These are phyloP conservation scores for Muntiacus muntjak DNA, from an alignment of 2,113 vertebrate species.

Conservation along the genomic window DNA sequence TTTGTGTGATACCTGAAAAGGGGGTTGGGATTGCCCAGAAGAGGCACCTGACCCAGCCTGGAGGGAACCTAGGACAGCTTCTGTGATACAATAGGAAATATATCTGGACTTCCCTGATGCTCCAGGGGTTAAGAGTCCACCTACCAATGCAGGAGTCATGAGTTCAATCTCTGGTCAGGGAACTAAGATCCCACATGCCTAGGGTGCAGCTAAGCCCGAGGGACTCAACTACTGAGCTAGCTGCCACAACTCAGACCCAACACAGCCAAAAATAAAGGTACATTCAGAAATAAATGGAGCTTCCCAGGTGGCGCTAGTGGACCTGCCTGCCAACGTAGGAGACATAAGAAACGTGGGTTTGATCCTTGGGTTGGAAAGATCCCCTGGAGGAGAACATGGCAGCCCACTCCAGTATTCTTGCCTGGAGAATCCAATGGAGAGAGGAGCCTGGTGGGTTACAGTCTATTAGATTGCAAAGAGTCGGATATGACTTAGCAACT, in stretches of 20 bases:
- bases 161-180: neutral
- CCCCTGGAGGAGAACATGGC: neutral
- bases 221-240: neutral
- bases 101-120: neutral
- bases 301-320: neutral
- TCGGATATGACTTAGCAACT: neutral
- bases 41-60: neutral
- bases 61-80: neutral
- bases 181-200: neutral
- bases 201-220: neutral
- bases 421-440: neutral
- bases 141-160: neutral
- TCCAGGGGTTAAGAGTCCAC: neutral
- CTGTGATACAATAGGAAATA: neutral
- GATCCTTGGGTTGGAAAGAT: neutral
- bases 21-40: neutral
- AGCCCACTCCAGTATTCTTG: neutral
- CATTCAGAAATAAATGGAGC: neutral
- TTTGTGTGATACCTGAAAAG: neutral
- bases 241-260: neutral
- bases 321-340: neutral
- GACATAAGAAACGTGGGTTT: neutral
- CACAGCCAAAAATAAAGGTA: neutral
- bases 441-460: neutral
- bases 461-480: neutral